These are phyloP conservation scores for Plectrocnemia conspersa DNA, from an alignment of 1,140 invertebrate genomes.

Conservation along the genomic window DNA sequence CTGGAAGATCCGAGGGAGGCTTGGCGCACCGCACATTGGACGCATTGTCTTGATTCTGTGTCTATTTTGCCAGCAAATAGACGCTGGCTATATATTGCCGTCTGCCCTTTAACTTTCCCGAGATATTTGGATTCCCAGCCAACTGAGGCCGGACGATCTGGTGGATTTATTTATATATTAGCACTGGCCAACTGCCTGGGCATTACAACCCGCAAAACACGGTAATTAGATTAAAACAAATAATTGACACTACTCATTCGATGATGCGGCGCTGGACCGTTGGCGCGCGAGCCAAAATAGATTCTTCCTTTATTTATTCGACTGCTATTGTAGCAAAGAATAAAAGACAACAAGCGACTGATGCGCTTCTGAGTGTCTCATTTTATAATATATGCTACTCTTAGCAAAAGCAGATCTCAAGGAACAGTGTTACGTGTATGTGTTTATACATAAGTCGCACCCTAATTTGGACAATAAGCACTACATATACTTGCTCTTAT, in stretches of 20 bases:
- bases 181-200: slow-evolving; percentile 24
- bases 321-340: no score
- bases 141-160: slow-evolving; percentile 25
- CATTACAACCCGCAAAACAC: slow-evolving; percentile 20
- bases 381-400: no score
- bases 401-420: no score
- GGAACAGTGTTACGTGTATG: no score
- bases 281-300: background rate
- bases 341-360: no score
- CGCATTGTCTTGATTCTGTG: slow-evolving; percentile 18
- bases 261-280: background rate
- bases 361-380: no score
- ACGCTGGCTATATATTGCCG: slow-evolving; percentile 24
- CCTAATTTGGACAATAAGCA: no score
- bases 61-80: slow-evolving; percentile 15
- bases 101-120: slow-evolving; percentile 28
- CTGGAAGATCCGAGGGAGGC: no score
- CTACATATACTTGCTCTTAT: no score
- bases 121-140: slow-evolving; percentile 29
- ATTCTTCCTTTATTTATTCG: no score
- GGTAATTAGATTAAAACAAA: slow-evolving; percentile 24
- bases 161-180: slow-evolving; percentile 29
- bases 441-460: no score
- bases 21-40: no score
- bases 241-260: slow-evolving; percentile 13